Conservation (phyloP, 2,797 vertebrate genomes). For the Melanotaenia maccullochi region DNA sequence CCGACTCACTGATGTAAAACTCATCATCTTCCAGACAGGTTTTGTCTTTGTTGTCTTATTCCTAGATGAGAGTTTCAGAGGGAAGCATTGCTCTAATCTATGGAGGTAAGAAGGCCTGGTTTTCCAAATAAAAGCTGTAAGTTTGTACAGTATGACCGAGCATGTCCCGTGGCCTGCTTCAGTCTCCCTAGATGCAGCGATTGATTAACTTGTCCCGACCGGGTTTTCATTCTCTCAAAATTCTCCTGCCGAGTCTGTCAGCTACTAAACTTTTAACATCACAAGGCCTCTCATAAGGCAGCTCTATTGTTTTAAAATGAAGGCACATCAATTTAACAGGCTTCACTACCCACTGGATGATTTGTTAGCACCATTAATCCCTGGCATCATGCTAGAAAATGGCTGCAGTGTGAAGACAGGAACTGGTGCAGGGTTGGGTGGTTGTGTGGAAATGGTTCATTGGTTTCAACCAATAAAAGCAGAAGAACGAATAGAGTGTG, state of each 20-base stretch:
- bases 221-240: slow-evolving; percentile 51
- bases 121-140: slow-evolving; percentile 45
- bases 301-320: slow-evolving; percentile 84
- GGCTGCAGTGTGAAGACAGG: slow-evolving; percentile 63
- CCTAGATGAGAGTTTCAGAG: slow-evolving; percentile 16
- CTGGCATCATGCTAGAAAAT: slow-evolving; percentile 76
- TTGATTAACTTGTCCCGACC: slow-evolving; percentile 72
- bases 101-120: slow-evolving; percentile 45
- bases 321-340: slow-evolving; percentile 81
- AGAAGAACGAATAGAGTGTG: slow-evolving; percentile 21
- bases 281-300: slow-evolving; percentile 78
- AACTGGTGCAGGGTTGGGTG: slow-evolving; percentile 13
- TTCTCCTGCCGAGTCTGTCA: slow-evolving; percentile 72
- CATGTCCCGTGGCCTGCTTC: slow-evolving; percentile 52
- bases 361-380: slow-evolving; percentile 83
- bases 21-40: background rate
- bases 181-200: slow-evolving; percentile 38
- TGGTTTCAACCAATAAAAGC: slow-evolving; percentile 31
- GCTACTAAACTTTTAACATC: slow-evolving; percentile 80
- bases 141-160: slow-evolving; percentile 64
- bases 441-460: slow-evolving; percentile 41
- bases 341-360: slow-evolving; percentile 76
- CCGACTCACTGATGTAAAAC: slow-evolving; percentile 28
- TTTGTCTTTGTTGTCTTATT: slow-evolving; percentile 5
- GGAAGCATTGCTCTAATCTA: slow-evolving; percentile 27